A percentile compares a stretch with the other conserved stretches of the same genome.
phyloP scores from a whole-genome alignment of 2,113 vertebrate genomes.

The Sander vitreus region DNA sequence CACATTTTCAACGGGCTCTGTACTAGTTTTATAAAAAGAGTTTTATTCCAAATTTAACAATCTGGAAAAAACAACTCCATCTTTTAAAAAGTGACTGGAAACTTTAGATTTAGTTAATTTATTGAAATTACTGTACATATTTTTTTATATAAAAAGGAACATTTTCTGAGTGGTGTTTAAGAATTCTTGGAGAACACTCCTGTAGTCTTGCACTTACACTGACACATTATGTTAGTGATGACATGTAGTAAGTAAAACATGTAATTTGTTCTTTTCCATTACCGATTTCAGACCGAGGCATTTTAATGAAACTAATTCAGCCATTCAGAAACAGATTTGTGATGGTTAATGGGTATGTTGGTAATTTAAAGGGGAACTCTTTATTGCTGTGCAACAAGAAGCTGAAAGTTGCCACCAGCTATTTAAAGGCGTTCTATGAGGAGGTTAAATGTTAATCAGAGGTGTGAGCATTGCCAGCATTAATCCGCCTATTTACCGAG shows the following conservation, averaged over 20 bases:
- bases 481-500: conserved; percentile 80
- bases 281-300: neutral
- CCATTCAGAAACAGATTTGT: conserved; percentile 31
- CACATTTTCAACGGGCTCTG: too few relatives aligned
- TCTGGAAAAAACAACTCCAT: neutral
- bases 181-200: neutral
- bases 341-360: conserved; percentile 67
- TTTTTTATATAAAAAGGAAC: too few relatives aligned
- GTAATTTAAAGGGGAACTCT: conserved; percentile 61
- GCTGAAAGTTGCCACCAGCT: conserved; percentile 52
- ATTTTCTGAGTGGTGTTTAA: neutral
- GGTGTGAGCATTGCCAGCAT: conserved; percentile 72
- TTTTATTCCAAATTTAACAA: neutral
- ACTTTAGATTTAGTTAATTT: neutral
- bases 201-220: neutral
- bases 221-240: neutral
- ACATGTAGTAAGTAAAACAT: neutral
- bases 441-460: conserved; percentile 87
- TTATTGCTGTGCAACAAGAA: conserved; percentile 66
- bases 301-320: conserved; percentile 53
- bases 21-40: neutral
- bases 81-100: neutral
- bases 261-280: neutral
- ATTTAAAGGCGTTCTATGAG: conserved; percentile 38
- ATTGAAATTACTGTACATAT: neutral